Evolutionary conservation across 23 tunicate species (phyloP), one percentile per base, ranked within the genome.

Genomic region (Diplosoma virens): DNA sequence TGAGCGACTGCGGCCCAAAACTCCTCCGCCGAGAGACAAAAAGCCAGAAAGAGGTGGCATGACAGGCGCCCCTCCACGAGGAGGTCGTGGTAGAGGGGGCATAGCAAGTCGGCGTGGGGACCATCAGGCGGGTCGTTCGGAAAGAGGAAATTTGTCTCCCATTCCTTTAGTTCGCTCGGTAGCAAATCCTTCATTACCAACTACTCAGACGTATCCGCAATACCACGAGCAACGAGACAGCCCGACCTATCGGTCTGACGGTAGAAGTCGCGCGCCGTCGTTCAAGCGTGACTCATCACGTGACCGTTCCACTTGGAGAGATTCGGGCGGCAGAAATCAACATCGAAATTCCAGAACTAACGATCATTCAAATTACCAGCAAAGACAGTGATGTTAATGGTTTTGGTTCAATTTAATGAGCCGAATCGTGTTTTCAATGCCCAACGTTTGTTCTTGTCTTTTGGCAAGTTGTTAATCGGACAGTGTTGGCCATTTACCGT

Each of bases 1-100:
- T 34, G 98, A 94, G 47, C 81, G 98, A 47, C 78, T 94, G 28
- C 84, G 98, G 6, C 98, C 98, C 20, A 94, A 94, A 65, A 86
- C 98, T 1, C 98, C 98, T 1, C 98, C 98, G 27, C 97, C 97
- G 17, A 50, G 97, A 32, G 97, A 84, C 30, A 79, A 84, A 73
- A 75, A 79, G 61, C 54, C 50, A 25, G 88, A 83, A 20, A 47
- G 88, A 48, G 88, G 81, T 17, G 88, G 88, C 1, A 46, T 29
- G 29, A 58, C 58, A 3, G 50, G 75, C 33, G 23, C 77, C 59
- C 27, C 77, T 1, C 36, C 32, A 17, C 29, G 81, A 5, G 81
- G 88, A 0, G 81, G 88, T 1, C 48, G 61, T 23, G 81, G 81
- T 3, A 36, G 81, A 22, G 76, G 81, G 1, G 37, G 56, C 0